phyloP scores from a whole-genome alignment of 2,888 invertebrate genomes.

The Caenorhabditis doughertyi region DNA sequence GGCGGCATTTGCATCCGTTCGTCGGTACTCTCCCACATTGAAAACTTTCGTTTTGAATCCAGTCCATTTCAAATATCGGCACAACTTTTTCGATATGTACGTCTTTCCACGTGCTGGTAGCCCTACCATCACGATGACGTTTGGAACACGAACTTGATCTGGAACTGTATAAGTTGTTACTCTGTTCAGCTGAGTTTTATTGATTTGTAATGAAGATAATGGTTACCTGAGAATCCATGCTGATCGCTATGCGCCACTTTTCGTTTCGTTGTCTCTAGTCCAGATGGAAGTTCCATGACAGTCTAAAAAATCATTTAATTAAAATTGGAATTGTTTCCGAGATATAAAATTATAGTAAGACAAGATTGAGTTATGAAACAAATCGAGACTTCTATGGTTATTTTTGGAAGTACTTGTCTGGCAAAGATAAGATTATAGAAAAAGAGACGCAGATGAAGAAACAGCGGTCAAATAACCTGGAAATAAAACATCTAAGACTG shows the following conservation, averaged over 20 bases:
- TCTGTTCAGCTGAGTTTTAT: background rate
- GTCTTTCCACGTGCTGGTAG: slow-evolving; percentile 99
- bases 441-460: slow-evolving; percentile 17
- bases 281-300: slow-evolving; percentile 45
- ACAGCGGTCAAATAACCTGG: slow-evolving; percentile 11
- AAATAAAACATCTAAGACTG: background rate
- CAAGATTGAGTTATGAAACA: background rate
- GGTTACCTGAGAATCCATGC: slow-evolving; percentile 69
- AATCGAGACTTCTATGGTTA: background rate
- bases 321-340: background rate
- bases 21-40: slow-evolving; percentile 76
- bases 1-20: slow-evolving; percentile 71
- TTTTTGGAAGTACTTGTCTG: background rate
- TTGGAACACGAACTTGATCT: slow-evolving; percentile 86
- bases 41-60: slow-evolving; percentile 90
- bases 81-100: slow-evolving; percentile 98
- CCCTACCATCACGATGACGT: slow-evolving; percentile 99
- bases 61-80: slow-evolving; percentile 99
- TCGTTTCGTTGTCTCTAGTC: slow-evolving; percentile 66
- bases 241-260: slow-evolving; percentile 70
- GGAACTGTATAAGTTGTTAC: background rate
- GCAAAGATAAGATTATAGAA: background rate
- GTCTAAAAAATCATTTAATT: slow-evolving; percentile 11
- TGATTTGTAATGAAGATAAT: background rate
- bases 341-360: background rate